Base-by-base conservation (phyloP, 1,140 invertebrate species). In the Drosophila kanapiae region DNA sequence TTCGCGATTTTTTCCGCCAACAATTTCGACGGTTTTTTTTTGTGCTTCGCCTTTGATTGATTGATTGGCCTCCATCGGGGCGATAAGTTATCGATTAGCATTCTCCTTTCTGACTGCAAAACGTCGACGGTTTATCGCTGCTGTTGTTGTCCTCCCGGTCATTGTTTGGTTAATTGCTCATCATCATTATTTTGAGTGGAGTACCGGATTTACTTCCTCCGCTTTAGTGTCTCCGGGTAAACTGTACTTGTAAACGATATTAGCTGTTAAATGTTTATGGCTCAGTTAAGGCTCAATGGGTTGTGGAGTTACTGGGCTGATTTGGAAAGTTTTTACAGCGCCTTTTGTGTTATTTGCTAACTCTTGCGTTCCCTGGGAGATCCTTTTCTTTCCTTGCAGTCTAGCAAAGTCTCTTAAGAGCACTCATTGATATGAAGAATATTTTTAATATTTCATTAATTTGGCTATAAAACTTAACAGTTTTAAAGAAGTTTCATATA, bases 81-180 rank as follows among this genome's bases (percentile, higher is more conserved):
- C 84, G 76, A 88, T 87, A 88, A 87, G 62, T 65, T 83, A 87
- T 86, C 83, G 83, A 83, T 87, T 82, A 83, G 62, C 71, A 43
- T 65, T 76, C 71, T 58, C 74, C 71, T 45, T 53, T 76, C 67
- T 64, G 53, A 16, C 51, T 43, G 9, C 38, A 6, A 48, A 58
- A 37, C 45, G 33, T 43, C 43, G 51, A 23, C 49, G 51, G 35
- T 33, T 56, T 49, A 31, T 61, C 27, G 31, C n/a, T 27, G n/a
- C 33, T 48, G 40, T 18, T 31, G 13, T 35, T 51, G 45, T 27
- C 13, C 35, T 43, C 37, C 6, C 48, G 27, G 31, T 48, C 62
- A 60, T 70, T 71, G 78, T 64, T 77, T 76, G 65, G 37, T 54
- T 80, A 83, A 83, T 83, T 80, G 69, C 61, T 80, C 69, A 68